Evolutionary conservation across 1,140 invertebrate species (phyloP), one percentile per base, ranked within the genome.

Genomic region (Drosophila ambigua): DNA sequence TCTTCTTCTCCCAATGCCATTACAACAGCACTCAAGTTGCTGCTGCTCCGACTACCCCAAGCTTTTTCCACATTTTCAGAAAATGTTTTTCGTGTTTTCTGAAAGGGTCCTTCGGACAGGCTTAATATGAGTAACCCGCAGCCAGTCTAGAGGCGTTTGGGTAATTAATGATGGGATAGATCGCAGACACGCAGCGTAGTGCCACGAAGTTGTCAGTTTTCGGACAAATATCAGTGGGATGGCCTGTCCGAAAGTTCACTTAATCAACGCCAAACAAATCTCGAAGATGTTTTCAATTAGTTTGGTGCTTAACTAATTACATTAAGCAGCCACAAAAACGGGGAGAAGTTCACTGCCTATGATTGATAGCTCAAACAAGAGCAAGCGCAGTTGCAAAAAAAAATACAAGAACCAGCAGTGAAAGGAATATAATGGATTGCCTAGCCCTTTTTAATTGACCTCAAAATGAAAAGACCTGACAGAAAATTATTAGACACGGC

Each of bases 221-320:
- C 78, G 77, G 81, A 82, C 81, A 87, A 72, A 75, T 75, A 87
- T 74, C 69, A 54, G 53, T 54, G 61, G 35, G 73, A 87, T 67
- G 67, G 50, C 26, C 75, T 79, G 79, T 79, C 79, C 50, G 46
- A 67, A 49, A 64, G 39, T 23, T 58, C 74, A 81, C 77, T 84
- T 85, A 77, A 84, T 84, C 82, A 84, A 66, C 54, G 64, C 58
- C 68, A 77, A 60, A 63, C 51, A 81, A 87, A 77, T 81, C 82
- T 74, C 74, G 59, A 64, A 77, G 82, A 82, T 62, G 74, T 80
- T 87, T 85, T 85, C 74, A 85, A 85, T 85, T 87, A 82, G 71
- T 24, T 28, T 50, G 55, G 62, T 57, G 83, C 78, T 74, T 88
- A 85, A 87, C 64, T 78, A 78, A 85, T 85, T 87, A 87, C 51